Percentiles rank a stretch among this genome's conserved stretches.
Conservation (phyloP, 2,888 invertebrate genomes). For the Caenorhabditis becei region DNA sequence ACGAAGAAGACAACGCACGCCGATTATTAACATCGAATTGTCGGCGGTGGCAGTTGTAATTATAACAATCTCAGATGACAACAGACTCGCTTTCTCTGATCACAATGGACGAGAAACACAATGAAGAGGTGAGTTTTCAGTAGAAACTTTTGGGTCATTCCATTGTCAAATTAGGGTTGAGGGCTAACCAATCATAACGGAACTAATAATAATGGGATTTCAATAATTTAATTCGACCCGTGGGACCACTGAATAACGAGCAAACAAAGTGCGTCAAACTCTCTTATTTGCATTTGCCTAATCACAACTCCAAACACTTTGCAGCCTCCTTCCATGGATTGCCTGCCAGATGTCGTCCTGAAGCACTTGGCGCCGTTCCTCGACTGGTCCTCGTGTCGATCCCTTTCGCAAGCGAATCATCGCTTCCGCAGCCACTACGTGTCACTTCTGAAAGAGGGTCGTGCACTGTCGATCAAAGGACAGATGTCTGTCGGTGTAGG, state of each 20-base stretch:
- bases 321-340: not conserved
- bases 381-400: conserved; percentile 31
- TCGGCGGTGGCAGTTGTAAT: conserved; percentile 13
- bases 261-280: conserved; percentile 17
- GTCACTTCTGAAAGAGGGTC: not conserved
- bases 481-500: conserved; percentile 46
- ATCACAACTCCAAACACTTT: not conserved
- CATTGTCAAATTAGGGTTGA: no score
- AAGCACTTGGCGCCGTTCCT: conserved; percentile 27
- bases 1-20: conserved; percentile 8
- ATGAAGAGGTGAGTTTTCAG: not conserved
- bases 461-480: conserved; percentile 41
- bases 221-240: not conserved
- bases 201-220: conserved; percentile 6
- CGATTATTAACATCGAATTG: conserved; percentile 14
- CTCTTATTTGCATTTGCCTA: conserved; percentile 6
- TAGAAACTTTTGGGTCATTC: not conserved
- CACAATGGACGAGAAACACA: not conserved
- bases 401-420: conserved; percentile 32
- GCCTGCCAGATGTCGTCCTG: conserved; percentile 42
- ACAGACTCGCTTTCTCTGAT: conserved; percentile 3
- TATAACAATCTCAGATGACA: conserved; percentile 20
- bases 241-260: not conserved
- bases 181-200: not conserved
- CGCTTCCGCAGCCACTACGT: conserved; percentile 18